phyloP scores from a whole-genome alignment of 2,888 invertebrate genomes.

The Marasmarcha lunaedactyla region DNA sequence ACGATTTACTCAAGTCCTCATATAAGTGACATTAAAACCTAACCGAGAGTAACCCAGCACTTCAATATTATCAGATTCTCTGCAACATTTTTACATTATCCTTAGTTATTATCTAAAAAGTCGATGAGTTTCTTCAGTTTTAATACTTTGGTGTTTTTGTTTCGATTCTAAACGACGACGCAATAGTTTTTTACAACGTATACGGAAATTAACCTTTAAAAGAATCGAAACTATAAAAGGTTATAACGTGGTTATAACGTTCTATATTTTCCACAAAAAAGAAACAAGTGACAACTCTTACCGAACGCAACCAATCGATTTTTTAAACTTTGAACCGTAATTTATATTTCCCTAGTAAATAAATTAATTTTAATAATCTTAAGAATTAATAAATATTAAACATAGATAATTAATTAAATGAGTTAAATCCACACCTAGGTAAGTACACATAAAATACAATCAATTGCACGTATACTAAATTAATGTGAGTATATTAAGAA shows the following conservation, averaged over 20 bases:
- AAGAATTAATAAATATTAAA: conserved; percentile 12
- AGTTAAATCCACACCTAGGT: conserved; percentile 49
- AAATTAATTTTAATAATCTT: conserved; percentile 32
- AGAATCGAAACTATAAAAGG: conserved; percentile 13
- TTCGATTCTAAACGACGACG: conserved; percentile 51
- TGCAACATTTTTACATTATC: conserved; percentile 33
- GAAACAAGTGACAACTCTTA: background rate
- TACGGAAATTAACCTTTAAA: conserved; percentile 12
- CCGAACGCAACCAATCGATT: conserved; percentile 14
- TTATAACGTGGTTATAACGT: conserved; percentile 6
- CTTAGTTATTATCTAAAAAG: conserved; percentile 66
- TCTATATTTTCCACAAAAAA: conserved; percentile 1
- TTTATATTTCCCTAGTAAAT: conserved; percentile 58
- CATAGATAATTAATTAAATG: conserved; percentile 29
- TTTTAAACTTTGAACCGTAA: conserved; percentile 20
- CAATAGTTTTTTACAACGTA: conserved; percentile 15
- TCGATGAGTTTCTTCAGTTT: conserved; percentile 57
- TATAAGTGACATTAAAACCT: conserved; percentile 36
- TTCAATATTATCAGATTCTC: conserved; percentile 48
- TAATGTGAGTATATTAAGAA: conserved; percentile 47
- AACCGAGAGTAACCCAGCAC: conserved; percentile 40
- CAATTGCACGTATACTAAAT: conserved; percentile 63
- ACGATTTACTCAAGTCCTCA: conserved; percentile 45
- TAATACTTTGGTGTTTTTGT: conserved; percentile 66
- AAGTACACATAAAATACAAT: conserved; percentile 49